A percentile compares a stretch with the other conserved stretches of the same genome.
These are phyloP conservation scores for Ernsta delagoae DNA, from an alignment of 2,888 invertebrate genomes.

Conservation along the genomic window DNA sequence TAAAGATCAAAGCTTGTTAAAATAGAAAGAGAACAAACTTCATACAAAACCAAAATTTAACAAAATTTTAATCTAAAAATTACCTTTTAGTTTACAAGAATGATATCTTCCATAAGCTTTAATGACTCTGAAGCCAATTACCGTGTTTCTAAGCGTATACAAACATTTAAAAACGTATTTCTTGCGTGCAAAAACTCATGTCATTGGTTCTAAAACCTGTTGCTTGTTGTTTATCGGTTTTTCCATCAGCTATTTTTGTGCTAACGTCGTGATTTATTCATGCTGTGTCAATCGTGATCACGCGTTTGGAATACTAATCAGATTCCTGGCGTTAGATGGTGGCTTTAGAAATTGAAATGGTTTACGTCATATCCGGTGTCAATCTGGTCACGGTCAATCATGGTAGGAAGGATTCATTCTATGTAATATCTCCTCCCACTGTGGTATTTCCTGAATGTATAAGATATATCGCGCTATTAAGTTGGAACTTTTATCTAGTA, in stretches of 20 bases:
- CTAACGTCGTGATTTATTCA: constrained; percentile 47
- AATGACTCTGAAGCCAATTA: neutral
- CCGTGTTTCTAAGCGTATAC: neutral
- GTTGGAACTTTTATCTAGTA: too few relatives aligned
- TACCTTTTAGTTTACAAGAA: neutral
- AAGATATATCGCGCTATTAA: too few relatives aligned
- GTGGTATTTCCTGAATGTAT: too few relatives aligned
- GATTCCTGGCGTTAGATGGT: constrained; percentile 45
- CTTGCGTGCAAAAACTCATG: constrained; percentile 2
- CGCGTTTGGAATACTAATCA: constrained; percentile 59
- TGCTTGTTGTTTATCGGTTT: constrained; percentile 37
- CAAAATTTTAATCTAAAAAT: too few relatives aligned
- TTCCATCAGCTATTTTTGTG: constrained; percentile 32
- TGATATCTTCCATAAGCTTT: neutral
- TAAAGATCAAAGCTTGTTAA: too few relatives aligned
- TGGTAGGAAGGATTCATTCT: neutral
- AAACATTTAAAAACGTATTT: neutral
- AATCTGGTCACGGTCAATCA: constrained; percentile 35
- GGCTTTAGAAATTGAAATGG: constrained; percentile 43
- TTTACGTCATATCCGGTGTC: constrained; percentile 37
- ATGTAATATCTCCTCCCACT: neutral
- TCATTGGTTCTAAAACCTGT: constrained; percentile 31
- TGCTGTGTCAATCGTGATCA: constrained; percentile 47
- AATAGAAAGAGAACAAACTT: too few relatives aligned
- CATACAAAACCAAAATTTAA: too few relatives aligned